Conservation (phyloP, 2,113 vertebrate species). For the Ibidorhyncha struthersii region DNA sequence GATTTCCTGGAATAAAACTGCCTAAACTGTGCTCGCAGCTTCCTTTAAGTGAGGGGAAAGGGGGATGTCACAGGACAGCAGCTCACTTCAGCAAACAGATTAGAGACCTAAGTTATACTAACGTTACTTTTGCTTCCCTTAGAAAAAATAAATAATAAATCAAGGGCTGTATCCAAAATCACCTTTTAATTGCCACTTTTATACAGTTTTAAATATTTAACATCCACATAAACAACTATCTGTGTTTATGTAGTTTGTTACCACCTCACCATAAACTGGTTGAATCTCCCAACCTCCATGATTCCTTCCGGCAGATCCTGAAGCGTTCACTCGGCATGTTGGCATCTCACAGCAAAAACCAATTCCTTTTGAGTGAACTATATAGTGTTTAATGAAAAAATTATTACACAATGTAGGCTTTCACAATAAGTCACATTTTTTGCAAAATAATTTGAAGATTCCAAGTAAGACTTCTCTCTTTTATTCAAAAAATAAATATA, state of each 20-base stretch:
- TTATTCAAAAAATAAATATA: slow-evolving; percentile 89
- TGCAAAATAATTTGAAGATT: slow-evolving; percentile 51
- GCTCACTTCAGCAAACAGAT: neutral
- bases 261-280: neutral
- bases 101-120: neutral
- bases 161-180: neutral
- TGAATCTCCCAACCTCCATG: neutral
- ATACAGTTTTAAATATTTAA: slow-evolving; percentile 29
- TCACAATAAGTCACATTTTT: neutral
- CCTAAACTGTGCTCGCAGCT: neutral
- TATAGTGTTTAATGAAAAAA: slow-evolving; percentile 14
- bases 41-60: neutral
- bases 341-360: neutral
- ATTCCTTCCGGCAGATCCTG: neutral
- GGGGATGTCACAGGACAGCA: neutral
- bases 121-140: neutral
- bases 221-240: neutral
- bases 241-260: neutral
- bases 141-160: neutral
- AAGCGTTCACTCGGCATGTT: neutral
- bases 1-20: neutral
- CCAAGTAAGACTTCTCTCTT: slow-evolving; percentile 71
- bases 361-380: neutral
- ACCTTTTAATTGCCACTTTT: slow-evolving; percentile 14
- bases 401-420: neutral